These are phyloP conservation scores for Phalloptychus januarius DNA, from an alignment of 2,797 vertebrate genomes.

Conservation along the genomic window DNA sequence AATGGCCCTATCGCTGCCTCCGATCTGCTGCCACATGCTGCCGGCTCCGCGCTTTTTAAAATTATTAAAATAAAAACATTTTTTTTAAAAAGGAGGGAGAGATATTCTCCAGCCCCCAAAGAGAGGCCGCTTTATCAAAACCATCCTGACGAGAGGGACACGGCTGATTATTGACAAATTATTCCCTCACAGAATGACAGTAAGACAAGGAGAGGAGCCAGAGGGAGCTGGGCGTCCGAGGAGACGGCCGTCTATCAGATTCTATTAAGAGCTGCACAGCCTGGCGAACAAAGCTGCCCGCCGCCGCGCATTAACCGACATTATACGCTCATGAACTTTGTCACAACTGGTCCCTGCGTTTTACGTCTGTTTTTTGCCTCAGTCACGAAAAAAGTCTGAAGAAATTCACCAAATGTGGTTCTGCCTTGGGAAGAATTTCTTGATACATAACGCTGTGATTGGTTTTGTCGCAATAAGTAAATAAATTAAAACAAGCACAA, in stretches of 20 bases:
- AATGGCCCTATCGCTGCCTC: conserved; percentile 78
- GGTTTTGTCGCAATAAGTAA: not conserved
- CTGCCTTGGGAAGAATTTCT: not conserved
- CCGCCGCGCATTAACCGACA: conserved; percentile 75
- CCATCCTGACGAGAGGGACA: conserved; percentile 80
- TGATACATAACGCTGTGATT: not conserved
- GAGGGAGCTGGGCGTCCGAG: conserved; percentile 60
- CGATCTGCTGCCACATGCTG: conserved; percentile 84
- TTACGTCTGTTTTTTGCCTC: conserved; percentile 6
- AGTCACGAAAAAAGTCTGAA: not conserved
- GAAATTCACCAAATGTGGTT: not conserved
- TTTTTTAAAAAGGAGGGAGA: conserved; percentile 46
- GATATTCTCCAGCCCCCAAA: conserved; percentile 73
- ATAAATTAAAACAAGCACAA: too few relatives aligned
- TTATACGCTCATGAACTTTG: conserved; percentile 80
- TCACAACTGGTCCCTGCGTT: conserved; percentile 61
- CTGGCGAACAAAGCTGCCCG: conserved; percentile 77
- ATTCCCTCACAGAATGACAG: conserved; percentile 79
- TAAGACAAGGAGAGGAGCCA: conserved; percentile 59
- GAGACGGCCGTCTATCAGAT: conserved; percentile 82
- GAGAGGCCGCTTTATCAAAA: conserved; percentile 76
- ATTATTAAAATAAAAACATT: conserved; percentile 56
- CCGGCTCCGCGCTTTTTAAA: conserved; percentile 49
- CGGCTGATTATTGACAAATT: conserved; percentile 87
- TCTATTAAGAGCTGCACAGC: conserved; percentile 81